These are phyloP conservation scores for Pelodiscus sinensis DNA, from an alignment of 2,113 vertebrate species.

Conservation along the genomic window DNA sequence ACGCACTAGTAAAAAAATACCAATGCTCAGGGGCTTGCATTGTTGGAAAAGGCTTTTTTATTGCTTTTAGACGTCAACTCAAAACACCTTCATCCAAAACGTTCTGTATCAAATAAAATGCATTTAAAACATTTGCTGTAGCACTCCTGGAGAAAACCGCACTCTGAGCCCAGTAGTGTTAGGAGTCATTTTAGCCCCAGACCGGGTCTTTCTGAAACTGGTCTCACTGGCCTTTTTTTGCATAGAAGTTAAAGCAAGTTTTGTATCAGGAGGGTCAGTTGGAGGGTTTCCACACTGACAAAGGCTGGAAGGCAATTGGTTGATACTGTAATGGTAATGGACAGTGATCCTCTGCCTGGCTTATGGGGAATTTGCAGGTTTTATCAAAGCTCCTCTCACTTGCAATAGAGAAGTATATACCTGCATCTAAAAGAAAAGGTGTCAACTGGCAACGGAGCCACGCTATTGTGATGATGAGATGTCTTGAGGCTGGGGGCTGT, in stretches of 20 bases:
- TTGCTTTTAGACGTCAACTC: constrained; percentile 33
- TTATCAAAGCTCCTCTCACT: neutral
- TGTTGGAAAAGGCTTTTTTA: constrained; percentile 50
- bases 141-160: neutral
- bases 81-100: neutral
- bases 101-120: neutral
- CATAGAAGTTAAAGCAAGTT: constrained; percentile 15
- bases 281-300: neutral
- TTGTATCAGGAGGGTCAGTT: neutral
- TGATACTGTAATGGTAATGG: neutral
- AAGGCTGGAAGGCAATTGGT: neutral
- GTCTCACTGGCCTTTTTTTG: neutral
- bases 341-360: neutral
- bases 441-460: neutral
- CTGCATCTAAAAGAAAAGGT: neutral
- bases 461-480: neutral
- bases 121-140: neutral
- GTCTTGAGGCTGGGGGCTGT: neutral
- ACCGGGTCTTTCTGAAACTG: neutral
- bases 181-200: neutral
- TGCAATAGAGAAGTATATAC: neutral
- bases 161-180: neutral
- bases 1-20: neutral
- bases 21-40: neutral
- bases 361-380: neutral